Evolutionary conservation across 2,797 vertebrate genomes (phyloP), one percentile per base, ranked within the genome.

Genomic region (Cuniculus paca): DNA sequence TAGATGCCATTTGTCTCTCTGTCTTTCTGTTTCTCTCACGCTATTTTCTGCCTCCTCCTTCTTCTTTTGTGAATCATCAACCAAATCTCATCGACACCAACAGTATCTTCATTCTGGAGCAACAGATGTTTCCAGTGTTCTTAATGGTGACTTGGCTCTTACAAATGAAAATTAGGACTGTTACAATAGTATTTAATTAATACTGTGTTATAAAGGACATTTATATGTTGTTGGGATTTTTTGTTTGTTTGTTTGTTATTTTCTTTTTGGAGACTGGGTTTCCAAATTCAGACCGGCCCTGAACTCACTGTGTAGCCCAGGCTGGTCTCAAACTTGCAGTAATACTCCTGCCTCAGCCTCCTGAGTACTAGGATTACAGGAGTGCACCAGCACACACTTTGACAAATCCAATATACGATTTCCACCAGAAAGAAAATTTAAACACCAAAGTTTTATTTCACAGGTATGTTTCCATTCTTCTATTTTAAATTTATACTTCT

Each of bases 391-490:
- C 20, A 42, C 20, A 24, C 36, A 42, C 68, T 78, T 79, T 61
- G 16, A 78, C n/a, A 60, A 31, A 79, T 12, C 82, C 48, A 84
- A 70, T 34, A 54, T 13, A 74, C 5, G 42, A 42, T 17, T 75
- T 42, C 42, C 72, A 75, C 26, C 84, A 6, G n/a, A 74, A 74
- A 63, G 24, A 72, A 65, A 91, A 75, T 72, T 78, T 93, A 24
- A 50, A 78, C 0, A 48, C 22, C 17, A 50, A 84, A 5, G 1
- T 68, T 77, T 78, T n/a, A 10, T 34, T 39, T 56, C 48, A 42
- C 48, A 52, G 65, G 4, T 61, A 14, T 28, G 7, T n/a, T 85
- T 2, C 13, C 16, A 79, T 60, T 80, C 0, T 70, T 84, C 80
- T 81, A 52, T 82, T 74, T 91, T n/a, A 58, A 48, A 42, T 52